Base-by-base conservation (phyloP, 2,888 invertebrate genomes). In the Thereva unica region DNA sequence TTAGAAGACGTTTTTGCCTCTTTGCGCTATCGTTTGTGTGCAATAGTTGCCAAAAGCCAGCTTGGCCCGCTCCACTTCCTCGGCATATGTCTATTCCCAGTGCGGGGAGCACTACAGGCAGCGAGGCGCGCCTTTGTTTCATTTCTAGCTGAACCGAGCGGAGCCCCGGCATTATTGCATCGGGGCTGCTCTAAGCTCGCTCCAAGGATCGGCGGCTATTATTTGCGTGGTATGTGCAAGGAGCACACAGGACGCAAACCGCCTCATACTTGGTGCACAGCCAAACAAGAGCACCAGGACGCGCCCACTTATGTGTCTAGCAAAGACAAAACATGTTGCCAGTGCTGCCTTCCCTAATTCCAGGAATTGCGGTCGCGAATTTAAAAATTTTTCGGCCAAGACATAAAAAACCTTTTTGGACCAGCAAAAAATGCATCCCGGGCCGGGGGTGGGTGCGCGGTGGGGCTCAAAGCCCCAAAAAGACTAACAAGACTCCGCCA, bases 311-410 rank as follows among this genome's bases (percentile, higher is more conserved):
- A 50, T 63, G 50, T 63, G 63, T 63, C 63, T 63, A 63, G 63
- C 63, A 63, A 63, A 63, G 63, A 63, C 63, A 63, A 63, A 50
- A 50, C 63, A 63, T 63, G 63, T 63, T 64, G 55, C 64, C 54
- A 42, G 50, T 63, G 63, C 50, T 64, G 55, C 64, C 54, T 45
- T 64, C 53, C 53, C 64, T 64, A 64, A 64, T 73, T 73, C 73
- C 70, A 56, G 71, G 73, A 73, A 73, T 71, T 73, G 71, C 73
- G 71, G 72, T 73, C 70, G 72, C 71, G 72, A 71, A 71, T 69
- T 68, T 67, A 40, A 35, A 55, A 64, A 69, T 70, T 70, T 68
- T 65, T 45, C 42, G 40, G 53, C 45, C 59, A 59, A 55, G 54
- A 50, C 66, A 66, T 59, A 66, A 63, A 63, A 63, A 63, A 63